Evolutionary conservation across 2,113 vertebrate species (phyloP).

Genomic region (Marcusenius ussheri): DNA sequence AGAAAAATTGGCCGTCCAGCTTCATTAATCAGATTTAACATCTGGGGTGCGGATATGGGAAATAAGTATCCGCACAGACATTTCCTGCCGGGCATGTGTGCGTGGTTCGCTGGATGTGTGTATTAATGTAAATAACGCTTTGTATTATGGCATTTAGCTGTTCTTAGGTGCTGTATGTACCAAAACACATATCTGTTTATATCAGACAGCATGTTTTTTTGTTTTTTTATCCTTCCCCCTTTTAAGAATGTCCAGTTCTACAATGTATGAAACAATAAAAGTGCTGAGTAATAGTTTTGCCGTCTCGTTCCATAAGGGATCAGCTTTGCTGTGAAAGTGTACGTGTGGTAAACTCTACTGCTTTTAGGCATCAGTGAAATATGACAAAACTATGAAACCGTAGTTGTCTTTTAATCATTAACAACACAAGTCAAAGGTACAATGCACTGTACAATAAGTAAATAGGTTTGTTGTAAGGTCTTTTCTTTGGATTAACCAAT

Average conservation of each 20-base stretch:
- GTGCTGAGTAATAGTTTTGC: conserved; percentile 42
- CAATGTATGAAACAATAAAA: conserved; percentile 61
- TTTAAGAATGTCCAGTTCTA: conserved; percentile 53
- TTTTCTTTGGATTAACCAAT: conserved; percentile 78
- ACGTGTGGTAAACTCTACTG: not conserved
- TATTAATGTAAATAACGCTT: conserved; percentile 45
- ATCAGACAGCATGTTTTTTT: conserved; percentile 52
- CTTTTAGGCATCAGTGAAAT: conserved; percentile 16
- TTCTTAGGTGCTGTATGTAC: conserved; percentile 52
- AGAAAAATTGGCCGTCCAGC: not conserved
- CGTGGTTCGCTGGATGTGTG: conserved; percentile 44
- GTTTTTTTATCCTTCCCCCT: conserved; percentile 38
- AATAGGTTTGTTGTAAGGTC: conserved; percentile 70
- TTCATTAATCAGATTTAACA: not conserved
- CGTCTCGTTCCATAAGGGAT: not conserved
- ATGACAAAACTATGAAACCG: conserved; percentile 49
- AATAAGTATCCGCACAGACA: conserved; percentile 35
- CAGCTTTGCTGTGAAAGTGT: not conserved
- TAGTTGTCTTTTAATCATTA: conserved; percentile 72
- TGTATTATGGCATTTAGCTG: conserved; percentile 53
- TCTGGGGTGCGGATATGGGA: not conserved
- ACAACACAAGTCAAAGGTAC: conserved; percentile 70
- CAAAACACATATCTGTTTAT: conserved; percentile 48
- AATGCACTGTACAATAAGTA: conserved; percentile 72
- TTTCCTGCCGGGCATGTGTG: conserved; percentile 32